These are phyloP conservation scores for Linnaemya vulpina DNA, from an alignment of 2,888 invertebrate species.

Conservation along the genomic window DNA sequence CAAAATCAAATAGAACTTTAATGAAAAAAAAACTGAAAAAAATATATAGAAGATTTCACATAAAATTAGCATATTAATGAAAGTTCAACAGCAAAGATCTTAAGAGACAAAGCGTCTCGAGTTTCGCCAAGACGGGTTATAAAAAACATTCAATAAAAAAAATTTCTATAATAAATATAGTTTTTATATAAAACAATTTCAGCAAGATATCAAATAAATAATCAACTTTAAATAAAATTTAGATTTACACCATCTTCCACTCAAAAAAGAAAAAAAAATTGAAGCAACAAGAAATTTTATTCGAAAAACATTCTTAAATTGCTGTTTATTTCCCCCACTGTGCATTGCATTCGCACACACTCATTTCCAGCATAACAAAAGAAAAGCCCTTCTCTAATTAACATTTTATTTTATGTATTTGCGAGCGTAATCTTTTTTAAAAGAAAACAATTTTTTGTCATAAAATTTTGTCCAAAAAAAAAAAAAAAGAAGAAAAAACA, in stretches of 20 bases:
- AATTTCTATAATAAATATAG: not conserved
- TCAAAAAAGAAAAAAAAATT: constrained; percentile 4
- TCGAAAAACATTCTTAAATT: not conserved
- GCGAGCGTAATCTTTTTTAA: not conserved
- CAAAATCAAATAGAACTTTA: constrained; percentile 73
- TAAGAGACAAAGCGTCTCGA: constrained; percentile 67
- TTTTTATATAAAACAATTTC: not conserved
- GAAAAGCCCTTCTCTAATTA: constrained; percentile 60
- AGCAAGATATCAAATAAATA: constrained; percentile 51
- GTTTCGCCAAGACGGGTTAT: constrained; percentile 49
- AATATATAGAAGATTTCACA: constrained; percentile 70
- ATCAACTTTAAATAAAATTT: constrained; percentile 13
- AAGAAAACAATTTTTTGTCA: not conserved
- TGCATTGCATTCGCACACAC: constrained; percentile 36
- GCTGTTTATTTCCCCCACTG: not conserved
- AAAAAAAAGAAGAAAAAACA: no score
- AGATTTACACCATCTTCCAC: not conserved
- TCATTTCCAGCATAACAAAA: not conserved
- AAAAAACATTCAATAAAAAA: constrained; percentile 62
- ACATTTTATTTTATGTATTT: constrained; percentile 46
- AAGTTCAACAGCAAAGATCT: constrained; percentile 60
- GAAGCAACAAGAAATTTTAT: no score
- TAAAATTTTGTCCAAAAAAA: not conserved
- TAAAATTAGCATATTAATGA: constrained; percentile 78
- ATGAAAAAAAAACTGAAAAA: not conserved